These are phyloP conservation scores for Agelastica alni DNA, from an alignment of 2,888 invertebrate species.

Conservation along the genomic window DNA sequence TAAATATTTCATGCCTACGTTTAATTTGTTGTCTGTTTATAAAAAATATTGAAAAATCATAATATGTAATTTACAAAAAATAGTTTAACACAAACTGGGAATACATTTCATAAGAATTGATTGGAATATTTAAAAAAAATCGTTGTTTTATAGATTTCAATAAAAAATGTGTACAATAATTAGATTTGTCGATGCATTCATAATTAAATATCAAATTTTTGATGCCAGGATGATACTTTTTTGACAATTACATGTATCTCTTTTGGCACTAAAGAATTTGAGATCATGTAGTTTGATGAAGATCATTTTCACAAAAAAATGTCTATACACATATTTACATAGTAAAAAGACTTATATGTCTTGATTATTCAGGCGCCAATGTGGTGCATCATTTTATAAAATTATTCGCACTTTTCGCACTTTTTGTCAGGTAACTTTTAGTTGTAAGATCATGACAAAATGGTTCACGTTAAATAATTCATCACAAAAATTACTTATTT, in stretches of 20 bases:
- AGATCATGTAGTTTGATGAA: conserved; percentile 3
- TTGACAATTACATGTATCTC: neutral
- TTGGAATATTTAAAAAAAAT: neutral
- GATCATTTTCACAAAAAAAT: conserved; percentile 21
- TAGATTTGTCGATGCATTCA: no score
- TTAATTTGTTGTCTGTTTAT: no score
- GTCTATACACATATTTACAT: conserved; percentile 34
- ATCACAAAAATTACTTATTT: no score
- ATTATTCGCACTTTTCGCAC: neutral
- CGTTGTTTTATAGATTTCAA: neutral
- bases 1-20: no score
- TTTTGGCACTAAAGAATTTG: conserved; percentile 13
- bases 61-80: no score
- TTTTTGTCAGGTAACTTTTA: neutral
- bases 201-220: no score
- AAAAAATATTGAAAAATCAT: no score
- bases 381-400: conserved; percentile 34
- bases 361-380: conserved; percentile 28
- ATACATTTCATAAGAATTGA: neutral
- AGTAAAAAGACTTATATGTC: conserved; percentile 33
- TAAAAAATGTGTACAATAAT: neutral
- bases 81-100: neutral
- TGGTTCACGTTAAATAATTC: no score
- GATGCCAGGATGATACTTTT: no score
- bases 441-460: neutral